Percentiles rank a stretch among this genome's conserved stretches.
phyloP scores from a whole-genome alignment of 1,140 invertebrate species.

The Leptonema lineaticorne region DNA sequence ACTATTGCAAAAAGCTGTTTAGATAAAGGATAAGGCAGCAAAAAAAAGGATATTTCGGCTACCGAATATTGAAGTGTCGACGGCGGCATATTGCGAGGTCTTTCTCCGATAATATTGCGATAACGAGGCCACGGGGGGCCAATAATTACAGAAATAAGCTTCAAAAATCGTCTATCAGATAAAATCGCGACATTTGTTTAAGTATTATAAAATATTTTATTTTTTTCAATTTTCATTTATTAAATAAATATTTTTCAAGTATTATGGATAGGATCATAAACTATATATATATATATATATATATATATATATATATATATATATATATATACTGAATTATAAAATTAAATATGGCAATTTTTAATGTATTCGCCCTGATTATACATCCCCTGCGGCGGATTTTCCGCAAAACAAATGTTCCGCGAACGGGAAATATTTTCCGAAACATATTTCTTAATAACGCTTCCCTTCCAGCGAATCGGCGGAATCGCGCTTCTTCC shows the following conservation, averaged over 20 bases:
- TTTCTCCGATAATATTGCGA: slow-evolving; percentile 3
- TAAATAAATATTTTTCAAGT: too few species aligned
- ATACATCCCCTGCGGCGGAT: too few species aligned
- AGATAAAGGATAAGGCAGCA: slow-evolving; percentile 41
- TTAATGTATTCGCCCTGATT: slow-evolving; percentile 6
- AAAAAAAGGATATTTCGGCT: slow-evolving; percentile 40
- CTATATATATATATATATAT: too few species aligned
- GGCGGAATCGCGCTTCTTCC: background rate
- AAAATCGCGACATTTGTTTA: background rate
- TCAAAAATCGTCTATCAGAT: slow-evolving; percentile 11
- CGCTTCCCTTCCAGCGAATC: background rate
- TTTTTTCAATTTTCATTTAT: too few species aligned
- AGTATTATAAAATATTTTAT: slow-evolving; percentile 24
- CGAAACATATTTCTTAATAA: slow-evolving; percentile 40
- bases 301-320: too few species aligned
- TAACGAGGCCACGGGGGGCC: slow-evolving; percentile 7
- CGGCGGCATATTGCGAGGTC: slow-evolving; percentile 35
- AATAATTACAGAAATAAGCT: slow-evolving; percentile 16
- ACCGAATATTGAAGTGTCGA: slow-evolving; percentile 36
- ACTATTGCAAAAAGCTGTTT: slow-evolving; percentile 43
- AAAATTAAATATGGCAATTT: too few species aligned
- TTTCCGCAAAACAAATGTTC: slow-evolving; percentile 36
- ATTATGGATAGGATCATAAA: too few species aligned
- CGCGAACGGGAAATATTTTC: slow-evolving; percentile 39
- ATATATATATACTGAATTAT: too few species aligned